These are phyloP conservation scores for Mongoloraphidia duomilia DNA, from an alignment of 2,888 invertebrate species.

Conservation along the genomic window DNA sequence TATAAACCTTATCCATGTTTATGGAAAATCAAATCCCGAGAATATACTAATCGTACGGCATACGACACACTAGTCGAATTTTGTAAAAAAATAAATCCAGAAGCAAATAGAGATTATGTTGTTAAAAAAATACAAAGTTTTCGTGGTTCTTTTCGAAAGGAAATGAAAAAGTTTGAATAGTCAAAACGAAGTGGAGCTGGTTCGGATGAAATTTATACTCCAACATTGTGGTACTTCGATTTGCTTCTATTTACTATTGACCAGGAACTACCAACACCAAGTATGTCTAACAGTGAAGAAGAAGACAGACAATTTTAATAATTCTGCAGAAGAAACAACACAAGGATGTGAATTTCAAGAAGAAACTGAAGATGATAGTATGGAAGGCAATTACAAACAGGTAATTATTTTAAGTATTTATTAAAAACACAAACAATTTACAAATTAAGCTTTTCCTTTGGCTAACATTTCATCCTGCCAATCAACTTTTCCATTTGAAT, in stretches of 20 bases:
- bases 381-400: too few relatives aligned
- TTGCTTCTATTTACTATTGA: constrained; percentile 12
- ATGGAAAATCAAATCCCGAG: constrained; percentile 10
- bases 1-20: constrained; percentile 7
- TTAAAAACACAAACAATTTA: too few relatives aligned
- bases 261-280: constrained; percentile 10
- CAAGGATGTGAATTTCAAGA: too few relatives aligned
- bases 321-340: too few relatives aligned
- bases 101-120: constrained; percentile 2
- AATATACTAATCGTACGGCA: constrained; percentile 7
- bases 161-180: constrained; percentile 9
- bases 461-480: too few relatives aligned
- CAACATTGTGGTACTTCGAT: constrained; percentile 12
- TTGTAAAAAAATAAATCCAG: constrained; percentile 1
- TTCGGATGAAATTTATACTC: constrained; percentile 9
- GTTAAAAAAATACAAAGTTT: constrained; percentile 10
- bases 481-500: too few relatives aligned
- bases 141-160: constrained; percentile 11
- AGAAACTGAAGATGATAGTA: too few relatives aligned
- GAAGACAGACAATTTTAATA: too few relatives aligned
- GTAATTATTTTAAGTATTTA: too few relatives aligned
- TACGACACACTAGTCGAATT: constrained; percentile 5
- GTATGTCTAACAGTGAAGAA: constrained; percentile 8
- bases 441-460: too few relatives aligned
- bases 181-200: constrained; percentile 10